Evolutionary conservation across 2,888 invertebrate genomes (phyloP).

Genomic region (Drosophila lacicola): DNA sequence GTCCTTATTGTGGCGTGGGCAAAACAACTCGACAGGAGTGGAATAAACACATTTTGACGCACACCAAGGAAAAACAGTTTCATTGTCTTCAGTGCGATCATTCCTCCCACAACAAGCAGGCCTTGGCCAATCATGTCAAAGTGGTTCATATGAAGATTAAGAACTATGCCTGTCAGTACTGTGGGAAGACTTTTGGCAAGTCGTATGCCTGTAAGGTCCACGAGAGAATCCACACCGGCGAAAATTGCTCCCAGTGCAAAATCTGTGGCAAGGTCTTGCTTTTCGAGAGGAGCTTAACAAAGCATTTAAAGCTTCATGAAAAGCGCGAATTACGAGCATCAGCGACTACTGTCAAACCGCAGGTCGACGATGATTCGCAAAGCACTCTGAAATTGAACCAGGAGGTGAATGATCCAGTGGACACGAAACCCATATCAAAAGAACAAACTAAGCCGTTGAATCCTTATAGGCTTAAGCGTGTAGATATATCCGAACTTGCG

Average conservation of each 20-base stretch:
- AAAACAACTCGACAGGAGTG: conserved; percentile 83
- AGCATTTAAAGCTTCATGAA: conserved; percentile 81
- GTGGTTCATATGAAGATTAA: conserved; percentile 82
- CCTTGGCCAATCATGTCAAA: conserved; percentile 80
- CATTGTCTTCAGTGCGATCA: conserved; percentile 79
- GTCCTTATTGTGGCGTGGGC: conserved; percentile 83
- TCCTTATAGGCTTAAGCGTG: conserved; percentile 77
- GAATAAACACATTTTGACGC: conserved; percentile 82
- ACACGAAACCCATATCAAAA: conserved; percentile 5
- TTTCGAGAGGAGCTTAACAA: conserved; percentile 79
- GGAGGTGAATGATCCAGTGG: not conserved
- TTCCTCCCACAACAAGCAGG: conserved; percentile 81
- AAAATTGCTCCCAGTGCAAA: conserved; percentile 81
- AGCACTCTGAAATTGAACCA: not conserved
- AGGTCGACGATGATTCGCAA: not conserved
- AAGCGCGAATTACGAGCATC: conserved; percentile 68
- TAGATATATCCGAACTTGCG: conserved; percentile 80
- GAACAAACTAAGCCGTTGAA: conserved; percentile 66
- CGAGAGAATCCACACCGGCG: conserved; percentile 80
- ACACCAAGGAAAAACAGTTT: conserved; percentile 82
- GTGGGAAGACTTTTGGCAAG: conserved; percentile 81
- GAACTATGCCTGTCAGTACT: conserved; percentile 81
- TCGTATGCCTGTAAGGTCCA: conserved; percentile 80
- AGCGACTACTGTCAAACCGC: conserved; percentile 31
- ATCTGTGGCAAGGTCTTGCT: conserved; percentile 81